A percentile compares a stretch with the other conserved stretches of the same genome.
Evolutionary conservation across 2,888 invertebrate species (phyloP).

Genomic region (Scaeva pyrastri): DNA sequence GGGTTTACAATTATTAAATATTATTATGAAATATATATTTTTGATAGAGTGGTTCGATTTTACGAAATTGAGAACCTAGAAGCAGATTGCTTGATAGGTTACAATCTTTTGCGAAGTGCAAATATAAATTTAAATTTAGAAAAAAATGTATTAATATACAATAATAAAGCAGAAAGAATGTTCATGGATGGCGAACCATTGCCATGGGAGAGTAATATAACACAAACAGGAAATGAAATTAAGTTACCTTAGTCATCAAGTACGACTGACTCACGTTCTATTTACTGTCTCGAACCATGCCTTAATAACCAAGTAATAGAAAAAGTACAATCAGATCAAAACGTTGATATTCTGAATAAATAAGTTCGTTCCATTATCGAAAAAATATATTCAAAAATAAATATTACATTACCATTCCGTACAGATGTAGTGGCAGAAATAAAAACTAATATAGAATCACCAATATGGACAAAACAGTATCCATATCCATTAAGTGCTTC

Average conservation of each 20-base stretch:
- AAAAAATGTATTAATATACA: no score
- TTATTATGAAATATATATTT: no score
- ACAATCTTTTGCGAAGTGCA: neutral
- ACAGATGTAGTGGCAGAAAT: constrained; percentile 35
- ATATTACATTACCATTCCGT: constrained; percentile 30
- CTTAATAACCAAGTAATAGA: constrained; percentile 22
- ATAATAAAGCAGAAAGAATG: neutral
- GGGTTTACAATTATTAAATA: neutral
- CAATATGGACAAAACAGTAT: constrained; percentile 46
- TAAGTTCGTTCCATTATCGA: constrained; percentile 12
- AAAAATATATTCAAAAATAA: constrained; percentile 26
- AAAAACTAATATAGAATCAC: constrained; percentile 28
- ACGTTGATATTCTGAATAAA: constrained; percentile 30
- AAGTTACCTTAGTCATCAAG: constrained; percentile 27
- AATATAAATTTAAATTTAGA: no score
- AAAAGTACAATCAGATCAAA: constrained; percentile 30
- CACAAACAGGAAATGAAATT: constrained; percentile 24
- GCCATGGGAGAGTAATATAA: constrained; percentile 1
- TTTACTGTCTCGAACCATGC: constrained; percentile 20
- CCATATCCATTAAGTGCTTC: constrained; percentile 39
- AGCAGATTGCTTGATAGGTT: neutral
- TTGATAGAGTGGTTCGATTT: no score
- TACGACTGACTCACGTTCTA: constrained; percentile 25
- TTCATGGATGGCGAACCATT: neutral
- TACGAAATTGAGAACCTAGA: neutral